These are phyloP conservation scores for Exaiptasia diaphana DNA, from an alignment of 64 coral and sea anemone species.

Conservation along the genomic window DNA sequence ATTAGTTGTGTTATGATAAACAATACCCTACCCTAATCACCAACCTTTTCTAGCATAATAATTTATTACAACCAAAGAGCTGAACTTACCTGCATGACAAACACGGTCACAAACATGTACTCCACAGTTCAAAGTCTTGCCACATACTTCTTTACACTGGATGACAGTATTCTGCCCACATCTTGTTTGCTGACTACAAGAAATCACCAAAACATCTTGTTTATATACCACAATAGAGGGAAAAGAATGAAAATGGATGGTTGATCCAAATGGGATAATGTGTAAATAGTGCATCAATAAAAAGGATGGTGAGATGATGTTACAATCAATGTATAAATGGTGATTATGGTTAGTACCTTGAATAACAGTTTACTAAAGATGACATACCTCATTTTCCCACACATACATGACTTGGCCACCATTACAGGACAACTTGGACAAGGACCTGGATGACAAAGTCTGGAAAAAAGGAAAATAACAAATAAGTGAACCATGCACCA, in stretches of 20 bases:
- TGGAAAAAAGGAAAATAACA: not conserved
- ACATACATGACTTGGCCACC: constrained; percentile 73
- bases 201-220: not conserved
- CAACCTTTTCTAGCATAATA: too few species aligned
- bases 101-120: constrained; percentile 54
- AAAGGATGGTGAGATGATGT: too few species aligned
- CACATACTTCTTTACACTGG: constrained; percentile 68
- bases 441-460: constrained; percentile 92
- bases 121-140: constrained; percentile 81
- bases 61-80: too few species aligned
- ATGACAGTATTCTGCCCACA: constrained; percentile 69
- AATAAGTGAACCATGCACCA: not conserved
- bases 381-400: constrained; percentile 95
- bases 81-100: constrained; percentile 80
- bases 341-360: too few species aligned
- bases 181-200: constrained; percentile 60
- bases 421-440: constrained; percentile 89
- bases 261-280: too few species aligned
- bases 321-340: too few species aligned
- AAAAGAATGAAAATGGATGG: too few species aligned
- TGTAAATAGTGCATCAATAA: too few species aligned
- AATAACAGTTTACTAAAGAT: too few species aligned
- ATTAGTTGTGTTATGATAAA: too few species aligned
- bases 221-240: too few species aligned
- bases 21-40: too few species aligned